These are phyloP conservation scores for Menidia beryllina DNA, from an alignment of 2,113 vertebrate genomes.

Conservation along the genomic window DNA sequence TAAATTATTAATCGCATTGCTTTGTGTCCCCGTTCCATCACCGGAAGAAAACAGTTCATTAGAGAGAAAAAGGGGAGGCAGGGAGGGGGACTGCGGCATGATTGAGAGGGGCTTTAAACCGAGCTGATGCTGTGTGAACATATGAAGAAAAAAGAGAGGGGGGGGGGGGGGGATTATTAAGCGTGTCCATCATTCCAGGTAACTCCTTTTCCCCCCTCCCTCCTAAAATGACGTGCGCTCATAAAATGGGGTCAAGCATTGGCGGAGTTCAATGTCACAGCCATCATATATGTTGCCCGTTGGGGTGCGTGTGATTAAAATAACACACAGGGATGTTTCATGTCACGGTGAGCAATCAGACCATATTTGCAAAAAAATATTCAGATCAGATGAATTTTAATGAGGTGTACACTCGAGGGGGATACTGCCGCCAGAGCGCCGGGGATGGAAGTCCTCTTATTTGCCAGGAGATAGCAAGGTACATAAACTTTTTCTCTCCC, in stretches of 20 bases:
- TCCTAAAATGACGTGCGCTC: constrained; percentile 60
- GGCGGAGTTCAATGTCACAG: constrained; percentile 88
- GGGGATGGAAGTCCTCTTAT: constrained; percentile 88
- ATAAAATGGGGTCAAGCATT: constrained; percentile 89
- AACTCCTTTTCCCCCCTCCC: constrained; percentile 52
- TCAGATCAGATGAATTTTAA: constrained; percentile 99
- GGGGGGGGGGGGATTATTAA: constrained; percentile 75
- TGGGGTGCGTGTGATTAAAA: constrained; percentile 94
- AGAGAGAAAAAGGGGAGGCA: constrained; percentile 58
- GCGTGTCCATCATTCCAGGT: constrained; percentile 77
- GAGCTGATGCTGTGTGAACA: constrained; percentile 79
- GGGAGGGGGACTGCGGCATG: constrained; percentile 41
- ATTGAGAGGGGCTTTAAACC: constrained; percentile 82
- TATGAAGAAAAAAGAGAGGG: constrained; percentile 65
- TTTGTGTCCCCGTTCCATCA: constrained; percentile 83
- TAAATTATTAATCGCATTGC: constrained; percentile 86
- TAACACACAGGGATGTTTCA: constrained; percentile 89
- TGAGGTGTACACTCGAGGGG: constrained; percentile 96
- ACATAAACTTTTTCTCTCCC: constrained; percentile 93
- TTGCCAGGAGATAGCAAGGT: constrained; percentile 97
- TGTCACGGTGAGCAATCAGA: constrained; percentile 97
- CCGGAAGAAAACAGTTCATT: constrained; percentile 83
- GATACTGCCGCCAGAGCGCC: constrained; percentile 91
- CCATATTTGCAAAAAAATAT: constrained; percentile 96
- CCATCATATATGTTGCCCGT: constrained; percentile 91